Evolutionary conservation across 1,140 invertebrate genomes (phyloP).

Genomic region (Scaptomyza hsui): DNA sequence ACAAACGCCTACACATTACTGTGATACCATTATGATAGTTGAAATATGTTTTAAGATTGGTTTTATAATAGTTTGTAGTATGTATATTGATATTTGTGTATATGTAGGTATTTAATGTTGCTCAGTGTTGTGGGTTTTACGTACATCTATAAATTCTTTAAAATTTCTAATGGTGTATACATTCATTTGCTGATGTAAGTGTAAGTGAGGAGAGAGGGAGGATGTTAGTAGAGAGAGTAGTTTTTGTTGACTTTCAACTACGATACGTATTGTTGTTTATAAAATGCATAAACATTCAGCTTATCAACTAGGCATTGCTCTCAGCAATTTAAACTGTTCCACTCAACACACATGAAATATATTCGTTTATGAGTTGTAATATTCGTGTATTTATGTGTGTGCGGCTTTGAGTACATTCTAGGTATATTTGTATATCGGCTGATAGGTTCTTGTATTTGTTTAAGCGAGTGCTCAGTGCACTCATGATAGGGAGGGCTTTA

Average conservation of each 20-base stretch:
- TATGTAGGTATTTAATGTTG: conserved; percentile 31
- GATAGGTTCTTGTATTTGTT: conserved; percentile 66
- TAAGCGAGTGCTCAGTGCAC: conserved; percentile 62
- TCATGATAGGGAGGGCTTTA: conserved; percentile 77
- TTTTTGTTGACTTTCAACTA: conserved; percentile 6
- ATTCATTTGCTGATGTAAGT: conserved; percentile 51
- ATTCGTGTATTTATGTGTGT: conserved; percentile 3
- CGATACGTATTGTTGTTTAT: conserved; percentile 39
- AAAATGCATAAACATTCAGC: conserved; percentile 78
- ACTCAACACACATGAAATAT: conserved; percentile 16
- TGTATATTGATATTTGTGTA: conserved; percentile 20
- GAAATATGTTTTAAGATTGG: conserved; percentile 18
- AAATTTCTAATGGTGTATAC: conserved; percentile 78
- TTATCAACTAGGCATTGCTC: conserved; percentile 64
- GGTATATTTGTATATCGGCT: conserved; percentile 21
- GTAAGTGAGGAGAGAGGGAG: not conserved
- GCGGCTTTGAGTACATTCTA: conserved; percentile 15
- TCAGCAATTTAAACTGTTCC: conserved; percentile 40
- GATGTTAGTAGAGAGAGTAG: not conserved
- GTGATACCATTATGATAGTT: conserved; percentile 6
- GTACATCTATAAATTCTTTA: conserved; percentile 81
- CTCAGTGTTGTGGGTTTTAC: conserved; percentile 46
- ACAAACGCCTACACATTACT: not conserved
- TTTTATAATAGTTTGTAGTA: conserved; percentile 7
- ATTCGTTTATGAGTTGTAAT: not conserved